A percentile compares a stretch with the other conserved stretches of the same genome.
Conservation (phyloP, 2,113 vertebrate species). For the Salvator merianae region DNA sequence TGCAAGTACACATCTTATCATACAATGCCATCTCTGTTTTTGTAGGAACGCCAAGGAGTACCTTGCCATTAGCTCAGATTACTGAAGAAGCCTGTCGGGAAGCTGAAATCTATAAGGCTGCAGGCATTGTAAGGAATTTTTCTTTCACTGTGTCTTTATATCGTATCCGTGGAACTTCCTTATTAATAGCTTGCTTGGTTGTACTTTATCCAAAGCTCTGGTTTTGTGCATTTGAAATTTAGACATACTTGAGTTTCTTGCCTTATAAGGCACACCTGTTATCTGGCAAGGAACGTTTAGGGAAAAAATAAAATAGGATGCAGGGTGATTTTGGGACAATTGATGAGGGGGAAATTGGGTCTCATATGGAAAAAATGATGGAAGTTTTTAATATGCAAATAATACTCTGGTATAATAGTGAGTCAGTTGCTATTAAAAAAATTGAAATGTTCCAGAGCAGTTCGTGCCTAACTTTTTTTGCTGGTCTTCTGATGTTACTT, state of each 20-base stretch:
- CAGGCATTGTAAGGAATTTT: slow-evolving; percentile 78
- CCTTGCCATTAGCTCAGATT: slow-evolving; percentile 76
- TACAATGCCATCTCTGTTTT: slow-evolving; percentile 6
- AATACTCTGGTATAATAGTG: not conserved
- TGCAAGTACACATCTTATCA: not conserved
- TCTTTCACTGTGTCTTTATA: not conserved
- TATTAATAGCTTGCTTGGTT: slow-evolving; percentile 1
- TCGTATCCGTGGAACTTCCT: not conserved
- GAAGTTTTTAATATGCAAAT: not conserved
- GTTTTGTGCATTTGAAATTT: not conserved
- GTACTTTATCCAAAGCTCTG: not conserved
- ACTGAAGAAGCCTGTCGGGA: slow-evolving; percentile 80
- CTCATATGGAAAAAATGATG: no score
- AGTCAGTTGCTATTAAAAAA: no score
- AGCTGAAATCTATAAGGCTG: slow-evolving; percentile 78
- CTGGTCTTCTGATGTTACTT: no score
- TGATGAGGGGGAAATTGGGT: no score
- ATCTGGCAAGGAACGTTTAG: no score
- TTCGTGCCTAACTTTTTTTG: no score
- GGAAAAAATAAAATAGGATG: no score
- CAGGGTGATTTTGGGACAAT: no score
- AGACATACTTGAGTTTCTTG: no score
- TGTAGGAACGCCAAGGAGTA: slow-evolving; percentile 79
- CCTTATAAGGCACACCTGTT: no score
- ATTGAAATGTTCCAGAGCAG: no score